phyloP scores from a whole-genome alignment of 2,113 vertebrate species.

The Grantiella picta region DNA sequence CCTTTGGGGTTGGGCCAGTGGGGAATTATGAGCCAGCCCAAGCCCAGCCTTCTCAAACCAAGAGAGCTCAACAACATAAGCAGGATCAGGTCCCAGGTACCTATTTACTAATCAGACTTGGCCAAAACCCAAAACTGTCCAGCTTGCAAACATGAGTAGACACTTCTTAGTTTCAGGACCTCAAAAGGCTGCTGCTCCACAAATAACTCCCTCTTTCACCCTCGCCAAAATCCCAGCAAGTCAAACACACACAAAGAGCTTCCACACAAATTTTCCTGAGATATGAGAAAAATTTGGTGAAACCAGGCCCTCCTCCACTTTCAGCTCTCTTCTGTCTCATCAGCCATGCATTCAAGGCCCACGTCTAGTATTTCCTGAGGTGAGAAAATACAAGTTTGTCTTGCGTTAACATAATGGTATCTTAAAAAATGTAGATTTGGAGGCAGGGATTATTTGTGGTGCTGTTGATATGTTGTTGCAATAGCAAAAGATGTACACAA shows the following conservation, averaged over 20 bases:
- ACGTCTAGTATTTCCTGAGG: background rate
- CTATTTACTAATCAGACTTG: background rate
- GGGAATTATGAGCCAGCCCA: background rate
- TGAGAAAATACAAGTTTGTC: conserved; percentile 57
- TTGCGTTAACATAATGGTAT: conserved; percentile 69
- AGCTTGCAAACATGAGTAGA: background rate
- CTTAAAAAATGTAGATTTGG: conserved; percentile 74
- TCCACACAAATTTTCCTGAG: background rate
- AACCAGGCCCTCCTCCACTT: background rate
- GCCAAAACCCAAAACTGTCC: background rate
- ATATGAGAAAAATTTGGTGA: background rate
- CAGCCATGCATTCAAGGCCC: background rate
- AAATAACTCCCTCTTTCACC: background rate
- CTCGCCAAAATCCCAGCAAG: background rate
- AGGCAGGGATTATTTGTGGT: conserved; percentile 72
- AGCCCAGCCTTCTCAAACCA: background rate
- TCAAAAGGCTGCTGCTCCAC: background rate
- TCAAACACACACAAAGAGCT: background rate
- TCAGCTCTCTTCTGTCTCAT: background rate
- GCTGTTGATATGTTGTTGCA: conserved; percentile 72
- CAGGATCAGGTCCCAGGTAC: background rate
- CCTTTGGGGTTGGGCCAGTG: background rate
- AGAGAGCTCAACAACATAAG: background rate
- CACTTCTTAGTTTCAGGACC: background rate
- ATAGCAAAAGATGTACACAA: conserved; percentile 72